Percentiles rank a stretch among this genome's conserved stretches.
Conservation (phyloP, 2,888 invertebrate genomes). For the Clanis bilineata region DNA sequence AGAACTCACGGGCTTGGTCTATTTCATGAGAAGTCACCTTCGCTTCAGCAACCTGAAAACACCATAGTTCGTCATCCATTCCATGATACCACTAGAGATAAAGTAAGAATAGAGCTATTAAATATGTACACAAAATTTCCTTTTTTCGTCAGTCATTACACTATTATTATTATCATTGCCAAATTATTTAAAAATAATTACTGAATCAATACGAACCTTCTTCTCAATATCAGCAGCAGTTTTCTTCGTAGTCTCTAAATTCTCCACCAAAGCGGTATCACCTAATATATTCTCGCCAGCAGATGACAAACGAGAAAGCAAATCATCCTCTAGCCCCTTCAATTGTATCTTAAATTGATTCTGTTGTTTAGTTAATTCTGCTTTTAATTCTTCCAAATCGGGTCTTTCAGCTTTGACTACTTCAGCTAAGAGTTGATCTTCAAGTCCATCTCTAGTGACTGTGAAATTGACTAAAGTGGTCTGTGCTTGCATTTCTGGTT, state of each 20-base stretch:
- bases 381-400: constrained; percentile 96
- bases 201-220: constrained; percentile 80
- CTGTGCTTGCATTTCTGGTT: constrained; percentile 99
- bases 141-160: too few relatives aligned
- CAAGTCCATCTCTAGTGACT: constrained; percentile 96
- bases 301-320: constrained; percentile 93
- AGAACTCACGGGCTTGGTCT: constrained; percentile 95
- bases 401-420: constrained; percentile 98
- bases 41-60: constrained; percentile 88
- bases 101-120: too few relatives aligned
- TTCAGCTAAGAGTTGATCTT: constrained; percentile 97
- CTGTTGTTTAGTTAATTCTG: constrained; percentile 96
- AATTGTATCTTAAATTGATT: constrained; percentile 98
- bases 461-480: constrained; percentile 98
- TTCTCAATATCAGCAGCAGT: constrained; percentile 97
- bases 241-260: constrained; percentile 96
- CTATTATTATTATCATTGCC: too few relatives aligned
- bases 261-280: constrained; percentile 97
- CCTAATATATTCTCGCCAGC: constrained; percentile 96
- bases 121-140: too few relatives aligned
- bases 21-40: constrained; percentile 95
- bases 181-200: background rate
- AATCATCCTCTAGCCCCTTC: constrained; percentile 95
- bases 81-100: too few relatives aligned
- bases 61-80: too few relatives aligned